Evolutionary conservation across 2,888 invertebrate species (phyloP).

Genomic region (Drosophila neotestacea): DNA sequence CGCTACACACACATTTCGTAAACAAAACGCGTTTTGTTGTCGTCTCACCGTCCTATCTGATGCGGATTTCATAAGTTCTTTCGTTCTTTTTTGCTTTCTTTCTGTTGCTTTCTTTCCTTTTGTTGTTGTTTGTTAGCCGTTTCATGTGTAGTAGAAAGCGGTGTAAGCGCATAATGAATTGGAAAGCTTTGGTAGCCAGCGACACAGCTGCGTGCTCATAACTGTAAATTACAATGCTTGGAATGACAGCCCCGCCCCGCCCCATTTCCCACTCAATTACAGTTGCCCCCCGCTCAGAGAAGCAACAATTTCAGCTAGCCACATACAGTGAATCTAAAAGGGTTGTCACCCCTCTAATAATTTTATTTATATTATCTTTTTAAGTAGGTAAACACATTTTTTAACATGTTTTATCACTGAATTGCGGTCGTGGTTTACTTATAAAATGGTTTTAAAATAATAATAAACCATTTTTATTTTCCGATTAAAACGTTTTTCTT

Average conservation of each 20-base stretch:
- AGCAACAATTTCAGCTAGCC: slow-evolving; percentile 1
- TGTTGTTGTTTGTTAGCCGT: slow-evolving; percentile 3
- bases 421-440: no score
- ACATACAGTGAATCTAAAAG: no score
- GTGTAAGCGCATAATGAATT: slow-evolving; percentile 52
- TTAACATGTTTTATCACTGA: no score
- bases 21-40: slow-evolving; percentile 78
- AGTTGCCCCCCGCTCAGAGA: slow-evolving; percentile 29
- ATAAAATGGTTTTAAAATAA: no score
- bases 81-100: slow-evolving; percentile 17
- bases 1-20: slow-evolving; percentile 73
- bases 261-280: slow-evolving; percentile 7
- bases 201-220: slow-evolving; percentile 61
- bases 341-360: no score
- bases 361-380: no score
- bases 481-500: no score
- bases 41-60: slow-evolving; percentile 44
- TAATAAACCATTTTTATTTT: no score
- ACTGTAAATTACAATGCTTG: slow-evolving; percentile 59
- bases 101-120: slow-evolving; percentile 1
- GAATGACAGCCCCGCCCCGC: slow-evolving; percentile 3
- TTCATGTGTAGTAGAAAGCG: slow-evolving; percentile 52
- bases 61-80: slow-evolving; percentile 41
- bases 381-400: no score
- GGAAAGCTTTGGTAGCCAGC: slow-evolving; percentile 28